Conservation (phyloP, 2,797 vertebrate genomes). For the Cebuella pygmaea region DNA sequence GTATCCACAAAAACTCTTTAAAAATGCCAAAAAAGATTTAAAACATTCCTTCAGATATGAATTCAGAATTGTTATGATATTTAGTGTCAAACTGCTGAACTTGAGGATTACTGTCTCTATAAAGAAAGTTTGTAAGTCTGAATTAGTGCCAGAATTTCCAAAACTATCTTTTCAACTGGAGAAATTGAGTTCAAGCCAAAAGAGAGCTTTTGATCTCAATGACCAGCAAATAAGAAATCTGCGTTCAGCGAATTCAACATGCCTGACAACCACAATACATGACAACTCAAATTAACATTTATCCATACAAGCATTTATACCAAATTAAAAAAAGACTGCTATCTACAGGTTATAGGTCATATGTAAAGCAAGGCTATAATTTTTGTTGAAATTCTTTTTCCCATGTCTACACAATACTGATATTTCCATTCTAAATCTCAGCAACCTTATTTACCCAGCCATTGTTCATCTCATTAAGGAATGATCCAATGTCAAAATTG, state of each 20-base stretch:
- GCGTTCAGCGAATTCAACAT: constrained; percentile 9
- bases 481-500: background rate
- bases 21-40: constrained; percentile 23
- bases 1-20: constrained; percentile 37
- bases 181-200: background rate
- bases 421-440: constrained; percentile 19
- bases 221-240: constrained; percentile 42
- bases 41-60: constrained; percentile 47
- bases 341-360: background rate
- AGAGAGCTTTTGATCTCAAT: background rate
- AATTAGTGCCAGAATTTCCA: constrained; percentile 42
- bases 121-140: constrained; percentile 44
- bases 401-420: background rate
- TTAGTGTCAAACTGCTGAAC: constrained; percentile 45
- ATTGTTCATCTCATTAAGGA: constrained; percentile 19
- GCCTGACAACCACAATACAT: background rate
- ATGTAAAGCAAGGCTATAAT: background rate
- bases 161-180: constrained; percentile 11
- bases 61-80: constrained; percentile 48
- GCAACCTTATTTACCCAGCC: constrained; percentile 1
- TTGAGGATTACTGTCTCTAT: constrained; percentile 48
- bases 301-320: background rate
- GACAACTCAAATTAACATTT: background rate
- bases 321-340: background rate
- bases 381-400: constrained; percentile 6